A percentile compares a stretch with the other conserved stretches of the same genome.
These are phyloP conservation scores for Meleagris gallopavo DNA, from an alignment of 2,113 vertebrate species.

Conservation along the genomic window DNA sequence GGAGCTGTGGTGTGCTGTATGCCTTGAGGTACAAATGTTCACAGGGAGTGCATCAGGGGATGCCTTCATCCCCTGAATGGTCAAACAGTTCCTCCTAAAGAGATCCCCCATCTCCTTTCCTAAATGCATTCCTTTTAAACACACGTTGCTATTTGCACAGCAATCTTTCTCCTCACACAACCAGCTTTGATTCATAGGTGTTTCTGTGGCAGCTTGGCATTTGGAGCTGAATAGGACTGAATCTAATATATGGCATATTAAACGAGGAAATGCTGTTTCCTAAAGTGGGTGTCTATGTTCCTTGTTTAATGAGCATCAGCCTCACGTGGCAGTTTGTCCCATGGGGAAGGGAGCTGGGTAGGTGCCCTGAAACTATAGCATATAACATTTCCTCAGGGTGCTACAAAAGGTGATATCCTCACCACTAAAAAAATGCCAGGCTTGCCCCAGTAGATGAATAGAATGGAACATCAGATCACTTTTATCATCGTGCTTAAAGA, in stretches of 20 bases:
- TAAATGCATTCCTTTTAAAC: background rate
- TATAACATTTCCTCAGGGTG: background rate
- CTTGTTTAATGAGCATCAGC: background rate
- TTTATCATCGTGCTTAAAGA: background rate
- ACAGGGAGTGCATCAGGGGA: background rate
- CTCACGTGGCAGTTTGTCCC: accelerated
- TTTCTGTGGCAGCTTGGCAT: background rate
- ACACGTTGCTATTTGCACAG: background rate
- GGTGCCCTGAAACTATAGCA: background rate
- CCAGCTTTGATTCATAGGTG: background rate
- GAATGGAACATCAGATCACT: background rate
- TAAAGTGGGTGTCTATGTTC: background rate
- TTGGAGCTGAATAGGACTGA: too few relatives aligned
- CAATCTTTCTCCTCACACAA: background rate
- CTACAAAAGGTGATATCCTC: background rate
- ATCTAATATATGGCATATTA: background rate
- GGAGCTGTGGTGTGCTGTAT: accelerated
- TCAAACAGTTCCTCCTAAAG: background rate
- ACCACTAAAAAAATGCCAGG: background rate
- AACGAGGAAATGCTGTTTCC: background rate
- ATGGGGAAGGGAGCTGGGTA: accelerated
- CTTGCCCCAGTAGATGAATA: background rate
- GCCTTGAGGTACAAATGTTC: background rate
- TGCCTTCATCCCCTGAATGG: background rate
- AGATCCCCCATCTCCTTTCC: background rate